Evolutionary conservation across 1,140 invertebrate genomes (phyloP).

Genomic region (Aphis craccivora): DNA sequence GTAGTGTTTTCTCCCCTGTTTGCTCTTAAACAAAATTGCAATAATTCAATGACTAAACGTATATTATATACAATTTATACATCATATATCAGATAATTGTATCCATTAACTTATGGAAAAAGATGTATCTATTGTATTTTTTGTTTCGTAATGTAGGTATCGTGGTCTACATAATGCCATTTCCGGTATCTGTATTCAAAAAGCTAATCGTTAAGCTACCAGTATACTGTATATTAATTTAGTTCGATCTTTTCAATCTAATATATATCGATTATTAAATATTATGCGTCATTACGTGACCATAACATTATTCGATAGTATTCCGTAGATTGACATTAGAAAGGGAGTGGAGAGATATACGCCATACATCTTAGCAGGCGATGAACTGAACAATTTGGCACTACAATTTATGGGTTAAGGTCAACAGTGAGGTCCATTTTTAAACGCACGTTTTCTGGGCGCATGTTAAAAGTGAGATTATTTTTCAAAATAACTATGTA

Average conservation of each 20-base stretch:
- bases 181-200: not conserved
- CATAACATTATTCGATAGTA: not conserved
- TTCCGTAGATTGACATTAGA: not conserved
- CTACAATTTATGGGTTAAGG: conserved; percentile 34
- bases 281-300: not conserved
- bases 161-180: not conserved
- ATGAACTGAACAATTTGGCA: conserved; percentile 35
- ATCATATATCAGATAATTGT: not conserved
- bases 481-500: not conserved
- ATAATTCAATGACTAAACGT: not conserved
- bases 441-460: conserved; percentile 10
- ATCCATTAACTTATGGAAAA: not conserved
- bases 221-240: not conserved
- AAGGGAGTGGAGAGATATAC: not conserved
- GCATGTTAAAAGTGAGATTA: not conserved
- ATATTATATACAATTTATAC: not conserved
- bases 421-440: not conserved
- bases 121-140: not conserved
- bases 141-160: not conserved
- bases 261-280: not conserved
- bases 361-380: not conserved
- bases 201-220: too few relatives aligned
- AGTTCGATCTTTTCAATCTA: not conserved
- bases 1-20: too few relatives aligned
- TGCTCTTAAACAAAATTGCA: not conserved